A percentile compares a stretch with the other conserved stretches of the same genome.
These are phyloP conservation scores for Zelleria hepariella DNA, from an alignment of 2,888 invertebrate genomes.

Conservation along the genomic window DNA sequence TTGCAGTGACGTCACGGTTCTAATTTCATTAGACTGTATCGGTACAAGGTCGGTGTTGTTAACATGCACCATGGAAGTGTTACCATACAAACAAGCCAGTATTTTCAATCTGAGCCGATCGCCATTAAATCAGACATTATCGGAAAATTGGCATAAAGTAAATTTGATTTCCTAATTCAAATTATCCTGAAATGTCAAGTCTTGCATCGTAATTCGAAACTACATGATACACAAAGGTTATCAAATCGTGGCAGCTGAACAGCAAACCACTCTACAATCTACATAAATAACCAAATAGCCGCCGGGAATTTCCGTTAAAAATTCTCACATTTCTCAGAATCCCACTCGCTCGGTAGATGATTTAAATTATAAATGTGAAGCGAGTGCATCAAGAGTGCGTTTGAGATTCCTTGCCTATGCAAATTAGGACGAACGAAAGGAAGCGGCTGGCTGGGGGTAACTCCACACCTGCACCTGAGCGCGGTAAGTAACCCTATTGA, in stretches of 20 bases:
- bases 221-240: background rate
- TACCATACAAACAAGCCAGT: too few relatives aligned
- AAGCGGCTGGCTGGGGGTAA: background rate
- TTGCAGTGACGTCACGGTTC: slow-evolving; percentile 36
- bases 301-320: slow-evolving; percentile 52
- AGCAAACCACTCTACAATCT: background rate
- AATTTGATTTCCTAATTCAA: background rate
- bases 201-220: background rate
- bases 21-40: slow-evolving; percentile 53
- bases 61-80: slow-evolving; percentile 19
- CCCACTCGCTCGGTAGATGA: slow-evolving; percentile 43
- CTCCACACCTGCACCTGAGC: background rate
- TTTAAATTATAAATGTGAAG: slow-evolving; percentile 68
- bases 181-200: background rate
- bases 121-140: too few relatives aligned
- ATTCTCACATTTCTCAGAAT: slow-evolving; percentile 63
- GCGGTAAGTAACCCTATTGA: background rate
- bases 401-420: slow-evolving; percentile 30
- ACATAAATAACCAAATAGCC: background rate
- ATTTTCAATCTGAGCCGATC: too few relatives aligned
- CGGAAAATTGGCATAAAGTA: too few relatives aligned
- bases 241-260: background rate
- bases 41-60: slow-evolving; percentile 48
- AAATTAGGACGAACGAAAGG: slow-evolving; percentile 4
- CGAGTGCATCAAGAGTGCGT: slow-evolving; percentile 49